Evolutionary conservation across 1,140 invertebrate species (phyloP).

Genomic region (Helicoverpa zea): DNA sequence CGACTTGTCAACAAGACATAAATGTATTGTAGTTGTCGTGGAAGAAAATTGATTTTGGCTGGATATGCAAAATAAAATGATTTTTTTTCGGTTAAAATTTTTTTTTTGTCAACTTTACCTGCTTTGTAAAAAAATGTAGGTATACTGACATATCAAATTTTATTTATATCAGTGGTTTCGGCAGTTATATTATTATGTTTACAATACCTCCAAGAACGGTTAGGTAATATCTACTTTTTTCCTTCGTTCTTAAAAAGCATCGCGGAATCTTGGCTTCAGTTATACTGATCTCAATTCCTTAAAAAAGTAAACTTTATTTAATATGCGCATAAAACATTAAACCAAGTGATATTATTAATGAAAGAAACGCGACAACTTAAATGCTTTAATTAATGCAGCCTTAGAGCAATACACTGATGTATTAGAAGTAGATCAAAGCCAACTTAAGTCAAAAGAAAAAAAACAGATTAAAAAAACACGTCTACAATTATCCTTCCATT

Average conservation of each 20-base stretch:
- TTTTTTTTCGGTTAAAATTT: neutral
- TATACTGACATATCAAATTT: no score
- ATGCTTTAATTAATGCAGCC: neutral
- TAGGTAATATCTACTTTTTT: no score
- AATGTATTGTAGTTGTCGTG: neutral
- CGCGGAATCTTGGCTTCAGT: no score
- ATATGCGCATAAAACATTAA: neutral
- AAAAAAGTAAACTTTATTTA: neutral
- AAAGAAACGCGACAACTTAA: neutral
- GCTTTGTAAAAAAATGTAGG: no score
- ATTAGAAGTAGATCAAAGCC: constrained; percentile 15
- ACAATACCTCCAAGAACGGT: no score
- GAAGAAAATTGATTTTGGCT: neutral
- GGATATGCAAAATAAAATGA: neutral
- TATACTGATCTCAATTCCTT: no score
- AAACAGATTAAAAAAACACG: neutral
- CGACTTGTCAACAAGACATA: neutral
- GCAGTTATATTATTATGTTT: no score
- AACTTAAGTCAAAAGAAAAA: neutral
- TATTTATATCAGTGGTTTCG: no score
- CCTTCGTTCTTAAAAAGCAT: no score
- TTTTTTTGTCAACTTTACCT: neutral
- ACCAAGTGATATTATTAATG: neutral
- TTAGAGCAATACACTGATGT: neutral
- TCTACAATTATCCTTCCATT: no score